phyloP scores from a whole-genome alignment of 2,888 invertebrate genomes.

The Clitarchus hookeri region DNA sequence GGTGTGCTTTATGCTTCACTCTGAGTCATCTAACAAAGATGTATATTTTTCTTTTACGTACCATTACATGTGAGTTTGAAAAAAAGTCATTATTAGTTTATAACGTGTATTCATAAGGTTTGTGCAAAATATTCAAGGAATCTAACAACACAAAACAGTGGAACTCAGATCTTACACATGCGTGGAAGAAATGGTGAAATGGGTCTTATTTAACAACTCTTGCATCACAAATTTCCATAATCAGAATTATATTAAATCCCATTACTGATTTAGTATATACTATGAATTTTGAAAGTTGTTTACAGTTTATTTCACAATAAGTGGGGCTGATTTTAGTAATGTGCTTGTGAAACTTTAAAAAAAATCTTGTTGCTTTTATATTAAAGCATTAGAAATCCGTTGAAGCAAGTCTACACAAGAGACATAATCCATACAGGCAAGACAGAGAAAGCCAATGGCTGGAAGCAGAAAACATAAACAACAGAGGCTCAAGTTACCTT shows the following conservation, averaged over 20 bases:
- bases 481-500: constrained; percentile 63
- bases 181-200: background rate
- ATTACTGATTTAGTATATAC: too few relatives aligned
- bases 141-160: too few relatives aligned
- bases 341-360: background rate
- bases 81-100: too few relatives aligned
- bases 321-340: background rate
- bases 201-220: background rate
- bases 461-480: background rate
- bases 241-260: background rate
- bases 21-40: too few relatives aligned
- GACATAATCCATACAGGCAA: background rate
- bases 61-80: too few relatives aligned
- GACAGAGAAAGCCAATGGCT: background rate
- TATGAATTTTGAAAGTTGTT: background rate
- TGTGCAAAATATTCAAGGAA: too few relatives aligned
- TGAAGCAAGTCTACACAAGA: constrained; percentile 8
- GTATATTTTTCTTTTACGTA: too few relatives aligned
- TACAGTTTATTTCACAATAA: background rate
- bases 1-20: too few relatives aligned
- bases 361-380: background rate
- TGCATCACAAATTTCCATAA: background rate
- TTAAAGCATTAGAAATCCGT: background rate
- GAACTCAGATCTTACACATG: background rate
- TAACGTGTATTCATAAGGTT: too few relatives aligned